Evolutionary conservation across 1,140 invertebrate species (phyloP).

Genomic region (Saccostrea glomerata): DNA sequence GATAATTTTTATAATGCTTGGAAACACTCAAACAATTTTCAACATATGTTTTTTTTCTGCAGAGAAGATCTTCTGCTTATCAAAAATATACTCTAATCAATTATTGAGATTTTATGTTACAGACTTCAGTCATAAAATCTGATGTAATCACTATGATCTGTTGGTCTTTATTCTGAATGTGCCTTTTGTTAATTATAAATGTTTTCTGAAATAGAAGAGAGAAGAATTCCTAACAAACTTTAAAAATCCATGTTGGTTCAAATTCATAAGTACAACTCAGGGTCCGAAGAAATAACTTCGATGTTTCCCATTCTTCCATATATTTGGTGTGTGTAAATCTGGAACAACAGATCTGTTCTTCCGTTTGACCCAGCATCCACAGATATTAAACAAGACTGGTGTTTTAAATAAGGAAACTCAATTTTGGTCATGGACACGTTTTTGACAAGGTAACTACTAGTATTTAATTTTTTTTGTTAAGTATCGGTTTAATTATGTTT

Average conservation of each 20-base stretch:
- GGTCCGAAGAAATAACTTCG: not conserved
- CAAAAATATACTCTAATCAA: too few relatives aligned
- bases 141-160: too few relatives aligned
- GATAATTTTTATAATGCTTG: too few relatives aligned
- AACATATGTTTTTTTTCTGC: too few relatives aligned
- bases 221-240: slow-evolving; percentile 61
- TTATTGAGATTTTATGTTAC: too few relatives aligned
- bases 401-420: slow-evolving; percentile 33
- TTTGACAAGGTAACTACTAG: not conserved
- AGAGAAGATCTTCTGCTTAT: too few relatives aligned
- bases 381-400: slow-evolving; percentile 31
- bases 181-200: not conserved
- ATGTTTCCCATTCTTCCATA: slow-evolving; percentile 43
- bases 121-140: too few relatives aligned
- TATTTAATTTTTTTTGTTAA: too few relatives aligned
- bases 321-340: slow-evolving; percentile 48
- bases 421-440: slow-evolving; percentile 45
- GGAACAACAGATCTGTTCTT: slow-evolving; percentile 45
- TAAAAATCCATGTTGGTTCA: slow-evolving; percentile 73
- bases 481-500: too few relatives aligned
- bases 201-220: slow-evolving; percentile 35
- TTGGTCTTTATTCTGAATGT: too few relatives aligned
- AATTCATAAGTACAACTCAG: not conserved
- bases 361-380: slow-evolving; percentile 42
- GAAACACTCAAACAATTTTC: too few relatives aligned